Conservation (phyloP, 2,797 vertebrate genomes). For the Gadopsis bispinosus region DNA sequence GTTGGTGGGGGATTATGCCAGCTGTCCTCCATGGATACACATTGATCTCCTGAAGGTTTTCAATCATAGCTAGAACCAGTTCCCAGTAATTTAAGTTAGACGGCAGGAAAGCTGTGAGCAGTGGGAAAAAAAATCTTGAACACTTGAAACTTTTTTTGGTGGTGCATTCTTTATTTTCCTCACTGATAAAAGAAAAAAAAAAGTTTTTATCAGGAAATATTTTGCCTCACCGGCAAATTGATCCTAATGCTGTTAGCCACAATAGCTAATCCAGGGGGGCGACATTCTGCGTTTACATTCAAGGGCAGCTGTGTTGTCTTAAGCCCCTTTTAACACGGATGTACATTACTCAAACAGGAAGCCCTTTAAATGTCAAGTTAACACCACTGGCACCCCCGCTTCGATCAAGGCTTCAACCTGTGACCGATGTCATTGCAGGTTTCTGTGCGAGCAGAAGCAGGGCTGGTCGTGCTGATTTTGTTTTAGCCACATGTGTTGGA, state of each 20-base stretch:
- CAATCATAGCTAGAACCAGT: constrained; percentile 36
- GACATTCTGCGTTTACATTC: neutral
- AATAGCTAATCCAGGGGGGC: neutral
- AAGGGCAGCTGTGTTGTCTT: neutral
- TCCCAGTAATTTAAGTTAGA: constrained; percentile 40
- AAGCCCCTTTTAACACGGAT: neutral
- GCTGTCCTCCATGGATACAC: constrained; percentile 31
- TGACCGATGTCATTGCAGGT: neutral
- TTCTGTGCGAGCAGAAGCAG: neutral
- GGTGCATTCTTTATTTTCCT: neutral
- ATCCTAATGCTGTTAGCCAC: neutral
- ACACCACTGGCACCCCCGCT: neutral
- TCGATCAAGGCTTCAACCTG: neutral
- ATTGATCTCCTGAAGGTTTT: constrained; percentile 47
- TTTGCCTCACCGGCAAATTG: neutral
- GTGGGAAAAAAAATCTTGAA: neutral
- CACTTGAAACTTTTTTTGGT: neutral
- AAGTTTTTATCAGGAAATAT: neutral
- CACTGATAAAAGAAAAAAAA: neutral
- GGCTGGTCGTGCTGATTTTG: neutral
- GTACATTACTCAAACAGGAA: neutral
- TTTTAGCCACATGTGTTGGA: neutral
- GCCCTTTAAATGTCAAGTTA: neutral
- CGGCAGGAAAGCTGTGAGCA: constrained; percentile 3
- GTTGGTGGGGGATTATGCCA: constrained; percentile 64